Percentiles rank a stretch among this genome's conserved stretches.
These are phyloP conservation scores for Ciconia maguari DNA, from an alignment of 2,113 vertebrate species.

Conservation along the genomic window DNA sequence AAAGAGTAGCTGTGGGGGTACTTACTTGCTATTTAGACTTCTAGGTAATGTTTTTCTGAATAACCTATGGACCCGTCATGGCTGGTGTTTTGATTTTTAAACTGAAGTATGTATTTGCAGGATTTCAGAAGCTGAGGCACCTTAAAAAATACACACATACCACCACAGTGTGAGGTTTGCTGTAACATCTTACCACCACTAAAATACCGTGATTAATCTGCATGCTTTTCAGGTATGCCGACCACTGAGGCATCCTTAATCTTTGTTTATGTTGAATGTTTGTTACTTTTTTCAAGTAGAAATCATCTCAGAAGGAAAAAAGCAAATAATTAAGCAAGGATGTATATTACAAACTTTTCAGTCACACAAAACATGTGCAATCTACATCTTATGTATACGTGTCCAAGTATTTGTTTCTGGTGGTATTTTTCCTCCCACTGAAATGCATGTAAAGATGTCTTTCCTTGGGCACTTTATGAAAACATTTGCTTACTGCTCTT, in stretches of 20 bases:
- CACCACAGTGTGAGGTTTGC: background rate
- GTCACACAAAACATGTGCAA: background rate
- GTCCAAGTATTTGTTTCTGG: background rate
- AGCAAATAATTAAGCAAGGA: rapidly evolving
- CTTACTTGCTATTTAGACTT: background rate
- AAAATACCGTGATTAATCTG: background rate
- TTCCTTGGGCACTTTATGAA: background rate
- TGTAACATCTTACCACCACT: background rate
- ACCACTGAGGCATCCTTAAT: background rate
- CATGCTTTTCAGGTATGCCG: background rate
- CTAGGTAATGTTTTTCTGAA: background rate
- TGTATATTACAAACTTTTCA: background rate
- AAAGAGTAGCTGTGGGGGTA: background rate
- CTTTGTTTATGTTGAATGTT: background rate
- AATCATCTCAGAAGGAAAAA: background rate
- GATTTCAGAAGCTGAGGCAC: background rate
- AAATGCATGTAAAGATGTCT: background rate
- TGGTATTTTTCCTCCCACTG: background rate
- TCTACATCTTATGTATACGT: background rate
- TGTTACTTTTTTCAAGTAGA: background rate
- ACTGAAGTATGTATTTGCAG: background rate
- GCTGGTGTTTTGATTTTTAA: background rate
- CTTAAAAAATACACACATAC: background rate
- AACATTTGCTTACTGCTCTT: background rate
- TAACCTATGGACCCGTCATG: background rate